phyloP scores from a whole-genome alignment of 2,888 invertebrate species.

The Diaprepes abbreviatus region DNA sequence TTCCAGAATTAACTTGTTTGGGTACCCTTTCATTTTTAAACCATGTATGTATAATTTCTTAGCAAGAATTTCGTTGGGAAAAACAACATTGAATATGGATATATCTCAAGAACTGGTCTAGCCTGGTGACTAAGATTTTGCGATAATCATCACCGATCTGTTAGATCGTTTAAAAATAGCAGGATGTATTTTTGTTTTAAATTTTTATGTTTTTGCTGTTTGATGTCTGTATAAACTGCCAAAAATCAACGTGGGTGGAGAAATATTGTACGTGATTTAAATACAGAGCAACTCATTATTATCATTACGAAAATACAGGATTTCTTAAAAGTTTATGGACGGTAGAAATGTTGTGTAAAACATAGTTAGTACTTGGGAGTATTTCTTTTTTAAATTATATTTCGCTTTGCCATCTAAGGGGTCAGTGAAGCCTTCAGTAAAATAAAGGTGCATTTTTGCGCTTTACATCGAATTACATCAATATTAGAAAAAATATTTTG shows the following conservation, averaged over 20 bases:
- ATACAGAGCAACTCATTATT: background rate
- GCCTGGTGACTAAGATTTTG: background rate
- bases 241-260: background rate
- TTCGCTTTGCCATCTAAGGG: too few species aligned
- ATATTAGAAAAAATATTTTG: too few species aligned
- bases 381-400: too few species aligned
- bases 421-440: too few species aligned
- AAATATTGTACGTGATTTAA: background rate
- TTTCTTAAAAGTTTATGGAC: too few species aligned
- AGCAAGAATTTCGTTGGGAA: constrained; percentile 1
- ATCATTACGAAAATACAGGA: too few species aligned
- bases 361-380: too few species aligned
- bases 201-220: constrained; percentile 5
- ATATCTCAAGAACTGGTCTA: constrained; percentile 10
- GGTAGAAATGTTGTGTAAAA: too few species aligned
- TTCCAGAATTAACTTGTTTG: constrained; percentile 9
- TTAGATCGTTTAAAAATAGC: constrained; percentile 15
- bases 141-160: background rate
- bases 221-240: constrained; percentile 1
- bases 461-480: background rate
- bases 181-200: constrained; percentile 2
- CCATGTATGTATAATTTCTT: background rate
- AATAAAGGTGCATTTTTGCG: background rate
- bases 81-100: constrained; percentile 5
- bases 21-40: constrained; percentile 13